phyloP scores from a whole-genome alignment of 1,140 invertebrate genomes.

The Patella vulgata region DNA sequence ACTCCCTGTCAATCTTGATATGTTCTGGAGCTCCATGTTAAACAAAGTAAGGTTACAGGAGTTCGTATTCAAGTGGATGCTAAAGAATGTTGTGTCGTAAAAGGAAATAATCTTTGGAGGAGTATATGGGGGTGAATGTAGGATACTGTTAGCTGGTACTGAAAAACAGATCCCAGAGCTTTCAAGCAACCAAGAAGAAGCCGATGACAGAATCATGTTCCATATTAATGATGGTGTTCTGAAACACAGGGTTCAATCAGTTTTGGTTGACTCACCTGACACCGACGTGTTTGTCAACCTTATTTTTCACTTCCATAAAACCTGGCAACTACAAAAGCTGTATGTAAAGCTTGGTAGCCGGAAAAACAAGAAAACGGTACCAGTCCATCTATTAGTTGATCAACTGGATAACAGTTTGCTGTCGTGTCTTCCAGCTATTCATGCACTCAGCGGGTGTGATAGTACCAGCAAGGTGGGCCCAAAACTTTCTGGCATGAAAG shows the following conservation, averaged over 20 bases:
- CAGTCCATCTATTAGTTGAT: conserved; percentile 3
- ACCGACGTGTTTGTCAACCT: too few relatives aligned
- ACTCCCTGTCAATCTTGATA: too few relatives aligned
- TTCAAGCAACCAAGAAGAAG: conserved; percentile 3
- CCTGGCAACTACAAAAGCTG: not conserved
- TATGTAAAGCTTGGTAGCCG: not conserved
- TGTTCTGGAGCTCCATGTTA: conserved; percentile 1
- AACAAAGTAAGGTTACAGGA: conserved; percentile 1
- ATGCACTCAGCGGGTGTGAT: not conserved
- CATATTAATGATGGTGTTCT: too few relatives aligned
- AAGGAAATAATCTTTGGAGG: conserved; percentile 1
- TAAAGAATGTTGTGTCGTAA: not conserved
- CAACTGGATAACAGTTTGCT: too few relatives aligned
- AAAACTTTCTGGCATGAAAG: not conserved
- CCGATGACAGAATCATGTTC: conserved; percentile 1
- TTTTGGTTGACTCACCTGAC: too few relatives aligned
- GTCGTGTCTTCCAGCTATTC: too few relatives aligned
- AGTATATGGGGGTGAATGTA: conserved; percentile 3
- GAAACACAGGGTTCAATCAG: too few relatives aligned
- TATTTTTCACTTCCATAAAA: too few relatives aligned
- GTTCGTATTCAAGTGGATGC: not conserved
- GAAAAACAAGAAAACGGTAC: not conserved
- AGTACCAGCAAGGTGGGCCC: conserved; percentile 2
- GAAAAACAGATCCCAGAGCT: conserved; percentile 1
- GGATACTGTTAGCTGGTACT: conserved; percentile 1